Base-by-base conservation (phyloP, 1,140 invertebrate genomes). In the Sinella curviseta region DNA sequence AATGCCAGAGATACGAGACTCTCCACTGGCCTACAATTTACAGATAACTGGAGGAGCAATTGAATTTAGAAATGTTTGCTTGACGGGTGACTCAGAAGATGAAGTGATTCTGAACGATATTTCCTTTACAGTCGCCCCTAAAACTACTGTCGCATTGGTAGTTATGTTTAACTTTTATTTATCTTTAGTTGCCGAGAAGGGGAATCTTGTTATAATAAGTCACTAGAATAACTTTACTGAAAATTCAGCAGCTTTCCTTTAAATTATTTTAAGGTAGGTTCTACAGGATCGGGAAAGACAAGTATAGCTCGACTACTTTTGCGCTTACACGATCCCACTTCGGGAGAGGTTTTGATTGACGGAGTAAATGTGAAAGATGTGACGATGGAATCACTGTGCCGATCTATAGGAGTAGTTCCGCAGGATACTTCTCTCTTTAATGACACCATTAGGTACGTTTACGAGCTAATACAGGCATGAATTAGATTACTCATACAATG, bases 391-490 rank as follows among this genome's bases (percentile, higher is more conserved):
- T 89, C 89, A 0, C 80, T 90, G 28, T 76, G 89, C 1, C 82
- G 87, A 36, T 78, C 83, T 48, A 89, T 91, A 67, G 90, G 90
- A 33, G 89, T 91, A 33, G 90, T 91, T 30, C 90, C 90, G 8
- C 90, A 91, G 84, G 91, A 91, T 82, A 90, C 90, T 16, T 90
- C 91, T 12, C 87, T 91, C 4, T 91, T 91, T 84, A 90, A 91
- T 85, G 87, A 87, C 80, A 86, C 89, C 54, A 90, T 91, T 39
- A 83, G 84, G 86, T 89, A 54, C 48, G 54, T 36, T 55, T 35
- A 4, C 39, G 4, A 8, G 39, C 17, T 48, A n/a, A n/a, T n/a
- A n/a, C n/a, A n/a, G n/a, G n/a, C n/a, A n/a, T n/a, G n/a, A n/a
- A n/a, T n/a, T n/a, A n/a, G n/a, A n/a, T n/a, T n/a, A n/a, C n/a